phyloP scores from a whole-genome alignment of 2,888 invertebrate genomes.

The Caenorhabditis wallacei region DNA sequence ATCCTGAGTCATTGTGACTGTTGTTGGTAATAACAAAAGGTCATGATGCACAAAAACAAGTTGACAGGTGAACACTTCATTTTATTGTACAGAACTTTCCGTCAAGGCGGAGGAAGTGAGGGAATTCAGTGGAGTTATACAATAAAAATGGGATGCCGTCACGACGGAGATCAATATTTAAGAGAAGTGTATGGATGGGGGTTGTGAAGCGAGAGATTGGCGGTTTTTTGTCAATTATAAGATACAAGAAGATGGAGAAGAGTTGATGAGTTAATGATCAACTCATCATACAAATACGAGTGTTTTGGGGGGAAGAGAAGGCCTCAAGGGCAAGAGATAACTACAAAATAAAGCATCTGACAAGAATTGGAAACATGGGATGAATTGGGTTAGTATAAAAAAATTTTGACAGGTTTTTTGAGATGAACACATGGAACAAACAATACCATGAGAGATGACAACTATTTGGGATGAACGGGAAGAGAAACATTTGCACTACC shows the following conservation, averaged over 20 bases:
- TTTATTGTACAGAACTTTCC: background rate
- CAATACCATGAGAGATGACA: constrained; percentile 44
- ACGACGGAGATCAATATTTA: background rate
- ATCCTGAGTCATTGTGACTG: background rate
- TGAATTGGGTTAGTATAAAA: background rate
- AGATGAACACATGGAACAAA: background rate
- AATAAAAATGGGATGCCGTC: background rate
- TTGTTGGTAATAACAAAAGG: background rate
- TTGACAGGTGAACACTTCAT: background rate
- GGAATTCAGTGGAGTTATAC: background rate
- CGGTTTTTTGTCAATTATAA: constrained; percentile 10
- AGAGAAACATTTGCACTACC: constrained; percentile 48
- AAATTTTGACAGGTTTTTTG: constrained; percentile 17
- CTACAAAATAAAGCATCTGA: background rate
- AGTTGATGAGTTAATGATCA: background rate
- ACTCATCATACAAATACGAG: too few relatives aligned
- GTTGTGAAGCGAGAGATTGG: constrained; percentile 2
- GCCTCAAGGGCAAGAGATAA: background rate
- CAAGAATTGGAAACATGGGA: background rate
- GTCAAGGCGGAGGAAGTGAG: background rate
- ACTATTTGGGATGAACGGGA: constrained; percentile 26
- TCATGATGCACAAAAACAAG: background rate
- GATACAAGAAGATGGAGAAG: background rate
- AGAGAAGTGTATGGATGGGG: background rate
- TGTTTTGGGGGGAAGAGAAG: background rate